Conservation (phyloP, 2,797 vertebrate genomes). For the Lycodopsis pacificus region DNA sequence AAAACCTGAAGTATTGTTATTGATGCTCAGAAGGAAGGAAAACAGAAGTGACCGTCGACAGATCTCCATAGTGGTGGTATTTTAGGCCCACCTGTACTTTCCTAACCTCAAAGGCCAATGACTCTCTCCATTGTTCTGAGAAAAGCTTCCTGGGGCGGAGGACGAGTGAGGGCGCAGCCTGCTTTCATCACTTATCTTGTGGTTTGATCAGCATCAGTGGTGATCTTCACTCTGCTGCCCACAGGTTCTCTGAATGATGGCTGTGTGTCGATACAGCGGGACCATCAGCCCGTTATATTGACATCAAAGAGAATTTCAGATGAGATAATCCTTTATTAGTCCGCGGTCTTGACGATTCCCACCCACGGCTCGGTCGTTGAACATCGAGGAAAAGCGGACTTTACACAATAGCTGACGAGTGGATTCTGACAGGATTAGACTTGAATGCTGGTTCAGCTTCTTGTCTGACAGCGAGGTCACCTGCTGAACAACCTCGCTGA, state of each 20-base stretch:
- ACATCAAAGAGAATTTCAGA: background rate
- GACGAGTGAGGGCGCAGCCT: no score
- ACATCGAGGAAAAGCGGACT: slow-evolving; percentile 12
- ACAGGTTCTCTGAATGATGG: background rate
- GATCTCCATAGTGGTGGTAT: background rate
- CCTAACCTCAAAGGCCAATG: background rate
- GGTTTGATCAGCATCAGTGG: background rate
- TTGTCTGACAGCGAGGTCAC: background rate
- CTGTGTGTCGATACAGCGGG: no score
- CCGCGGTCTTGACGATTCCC: no score
- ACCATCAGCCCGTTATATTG: background rate
- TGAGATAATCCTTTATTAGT: no score
- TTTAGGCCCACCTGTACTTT: background rate
- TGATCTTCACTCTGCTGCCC: no score
- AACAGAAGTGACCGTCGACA: background rate
- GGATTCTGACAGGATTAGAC: background rate
- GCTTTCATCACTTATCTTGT: background rate
- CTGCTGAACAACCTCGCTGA: background rate
- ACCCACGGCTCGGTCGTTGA: background rate
- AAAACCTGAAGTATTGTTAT: background rate
- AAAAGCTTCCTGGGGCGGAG: background rate
- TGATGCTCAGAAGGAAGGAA: background rate
- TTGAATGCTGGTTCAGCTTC: background rate
- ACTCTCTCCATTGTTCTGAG: slow-evolving; percentile 5
- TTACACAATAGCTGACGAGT: background rate